Base-by-base conservation (phyloP, 2,888 invertebrate species). In the Tricholauxania praeusta region DNA sequence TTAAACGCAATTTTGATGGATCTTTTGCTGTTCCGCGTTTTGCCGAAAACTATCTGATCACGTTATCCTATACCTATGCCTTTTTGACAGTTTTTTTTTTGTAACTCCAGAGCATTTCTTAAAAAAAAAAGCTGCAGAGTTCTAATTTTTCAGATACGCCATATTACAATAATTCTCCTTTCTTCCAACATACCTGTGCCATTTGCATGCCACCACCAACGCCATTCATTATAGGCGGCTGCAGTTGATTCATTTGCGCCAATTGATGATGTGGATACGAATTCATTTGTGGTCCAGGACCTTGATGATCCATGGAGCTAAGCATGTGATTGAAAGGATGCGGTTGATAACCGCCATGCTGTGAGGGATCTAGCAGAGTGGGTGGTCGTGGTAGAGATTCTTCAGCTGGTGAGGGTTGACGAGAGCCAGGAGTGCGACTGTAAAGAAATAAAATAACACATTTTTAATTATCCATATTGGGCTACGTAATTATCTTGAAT, bases 361-460 rank as follows among this genome's bases (percentile, higher is more conserved):
- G 84, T 53, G 82, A 76, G 64, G 84, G 85, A 79, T 87, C 87
- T n/a, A 87, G 80, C 71, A 86, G 73, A 60, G 83, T 83, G 74
- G 90, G 88, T 71, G 89, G 90, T 67, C 91, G 89, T 80, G 89
- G 89, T 79, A 88, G 86, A 75, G 88, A 89, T 82, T 86, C 86
- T 87, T 96, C 96, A 17, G 95, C 95, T 66, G 97, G 96, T 59
- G 96, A 97, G 76, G 96, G 96, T 88, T 96, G 96, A 82, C 96
- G 92, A 82, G 96, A 96, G 70, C 96, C 95, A 55, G 95, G 95
- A 78, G 95, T 95, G 82, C 96, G 94, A 87, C 95, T 95, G 71
- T 5, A 81, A 80, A 7, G 5, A 69, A 70, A 49, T 55, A 5
- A 73, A 49, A 68, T 73, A 28, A 19, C 72, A 49, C 60, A 74